Percentiles rank a stretch among this genome's conserved stretches.
These are phyloP conservation scores for Tenualosa ilisha DNA, from an alignment of 2,797 vertebrate genomes.

Conservation along the genomic window DNA sequence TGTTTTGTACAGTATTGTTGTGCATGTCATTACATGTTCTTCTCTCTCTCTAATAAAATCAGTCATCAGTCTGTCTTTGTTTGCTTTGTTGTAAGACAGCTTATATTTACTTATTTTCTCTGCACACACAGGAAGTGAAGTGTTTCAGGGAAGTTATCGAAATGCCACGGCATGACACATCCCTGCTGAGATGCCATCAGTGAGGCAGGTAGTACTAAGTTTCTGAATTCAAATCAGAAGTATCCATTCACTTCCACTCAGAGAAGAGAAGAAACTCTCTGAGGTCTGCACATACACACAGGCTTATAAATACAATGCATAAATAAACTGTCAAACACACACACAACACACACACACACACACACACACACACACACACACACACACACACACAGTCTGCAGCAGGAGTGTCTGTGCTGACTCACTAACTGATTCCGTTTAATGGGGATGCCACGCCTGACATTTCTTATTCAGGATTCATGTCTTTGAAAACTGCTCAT, in stretches of 20 bases:
- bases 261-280: not conserved
- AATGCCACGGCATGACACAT: not conserved
- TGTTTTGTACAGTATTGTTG: not conserved
- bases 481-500: not conserved
- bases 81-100: not conserved
- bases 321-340: not conserved
- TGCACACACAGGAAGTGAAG: not conserved
- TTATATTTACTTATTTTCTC: not conserved
- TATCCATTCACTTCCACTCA: not conserved
- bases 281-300: not conserved
- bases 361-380: conserved; percentile 27
- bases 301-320: not conserved
- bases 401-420: not conserved
- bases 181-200: not conserved
- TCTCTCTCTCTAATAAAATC: not conserved
- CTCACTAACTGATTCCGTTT: conserved; percentile 4
- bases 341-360: conserved; percentile 32
- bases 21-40: not conserved
- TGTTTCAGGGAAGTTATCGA: not conserved
- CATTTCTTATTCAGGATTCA: not conserved
- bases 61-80: not conserved
- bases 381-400: conserved; percentile 31
- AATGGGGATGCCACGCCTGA: not conserved
- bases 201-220: not conserved
- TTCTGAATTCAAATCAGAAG: not conserved